Base-by-base conservation (phyloP, 2,888 invertebrate genomes). In the Eupeodes luniger region DNA sequence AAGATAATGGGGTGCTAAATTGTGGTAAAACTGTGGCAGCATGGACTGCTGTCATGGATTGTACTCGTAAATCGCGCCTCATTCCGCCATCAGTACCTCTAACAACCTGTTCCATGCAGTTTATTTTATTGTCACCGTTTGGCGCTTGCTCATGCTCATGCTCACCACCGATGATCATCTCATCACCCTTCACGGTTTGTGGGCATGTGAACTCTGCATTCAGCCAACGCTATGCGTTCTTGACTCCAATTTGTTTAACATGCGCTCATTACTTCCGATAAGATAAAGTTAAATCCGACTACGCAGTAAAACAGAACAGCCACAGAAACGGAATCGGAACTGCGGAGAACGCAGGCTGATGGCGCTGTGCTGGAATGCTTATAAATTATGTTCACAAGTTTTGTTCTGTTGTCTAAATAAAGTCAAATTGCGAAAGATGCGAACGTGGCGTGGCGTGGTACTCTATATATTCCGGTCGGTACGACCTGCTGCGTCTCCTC, bases 191-290 rank as follows among this genome's bases (percentile, higher is more conserved):
- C 36, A 49, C 55, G 74, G 47, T 59, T 16, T 19, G 27, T 62
- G 47, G 36, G 11, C 69, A 61, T 19, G 70, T 57, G 9, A 40
- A 40, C 40, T 40, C 40, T 6, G 66, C 66, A 49, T 5, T 47
- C 3, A 12, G 57, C 6, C 27, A 57, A 10, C 10, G 57, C 27
- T 6, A 59, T 72, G 74, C 62, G 64, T 69, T 70, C 77, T 82
- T 82, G 82, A 82, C 82, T 79, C 36, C 47, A 76, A 83, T 83
- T 87, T 80, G 83, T 77, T 83, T 76, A n/a, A 83, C 87, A 83
- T 87, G 79, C 66, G 76, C 79, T 79, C 69, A 83, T 77, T 78
- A 51, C 83, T 69, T 62, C 51, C 83, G 87, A 83, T 83, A 64
- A 87, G 83, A 87, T 80, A 83, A 78, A 47, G 79, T 44, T 59